Evolutionary conservation across 2,113 vertebrate genomes (phyloP).

Genomic region (Nematolebias whitei): DNA sequence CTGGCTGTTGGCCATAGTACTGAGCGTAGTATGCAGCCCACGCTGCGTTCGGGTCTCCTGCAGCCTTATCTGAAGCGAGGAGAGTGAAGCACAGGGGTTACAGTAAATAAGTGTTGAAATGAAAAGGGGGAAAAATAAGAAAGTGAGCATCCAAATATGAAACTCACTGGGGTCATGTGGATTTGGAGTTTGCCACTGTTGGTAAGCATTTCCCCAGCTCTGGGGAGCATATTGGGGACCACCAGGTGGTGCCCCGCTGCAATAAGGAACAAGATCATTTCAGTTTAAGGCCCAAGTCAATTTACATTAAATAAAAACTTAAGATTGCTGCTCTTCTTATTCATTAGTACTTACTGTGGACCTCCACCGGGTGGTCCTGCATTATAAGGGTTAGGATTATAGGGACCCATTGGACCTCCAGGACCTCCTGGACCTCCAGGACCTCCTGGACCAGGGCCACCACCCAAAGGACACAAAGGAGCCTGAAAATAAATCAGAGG

Average conservation of each 20-base stretch:
- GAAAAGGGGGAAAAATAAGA: neutral
- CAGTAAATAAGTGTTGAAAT: neutral
- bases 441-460: slow-evolving; percentile 83
- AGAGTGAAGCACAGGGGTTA: too few relatives aligned
- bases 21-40: slow-evolving; percentile 95
- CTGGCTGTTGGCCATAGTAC: slow-evolving; percentile 90
- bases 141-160: neutral
- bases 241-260: slow-evolving; percentile 83
- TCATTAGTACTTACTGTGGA: slow-evolving; percentile 84
- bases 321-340: neutral
- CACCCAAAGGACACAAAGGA: slow-evolving; percentile 88
- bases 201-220: slow-evolving; percentile 88
- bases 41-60: slow-evolving; percentile 88
- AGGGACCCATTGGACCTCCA: slow-evolving; percentile 88
- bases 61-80: slow-evolving; percentile 81
- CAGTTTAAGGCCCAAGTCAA: neutral
- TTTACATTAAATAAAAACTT: neutral
- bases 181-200: slow-evolving; percentile 90
- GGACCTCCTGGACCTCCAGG: slow-evolving; percentile 86
- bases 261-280: slow-evolving; percentile 37
- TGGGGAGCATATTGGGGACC: slow-evolving; percentile 88
- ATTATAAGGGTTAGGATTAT: slow-evolving; percentile 89
- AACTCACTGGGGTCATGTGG: slow-evolving; percentile 90
- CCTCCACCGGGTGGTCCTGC: slow-evolving; percentile 88
- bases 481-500: slow-evolving; percentile 68